These are phyloP conservation scores for Aphaenogaster rudis DNA, from an alignment of 1,140 invertebrate genomes.

Conservation along the genomic window DNA sequence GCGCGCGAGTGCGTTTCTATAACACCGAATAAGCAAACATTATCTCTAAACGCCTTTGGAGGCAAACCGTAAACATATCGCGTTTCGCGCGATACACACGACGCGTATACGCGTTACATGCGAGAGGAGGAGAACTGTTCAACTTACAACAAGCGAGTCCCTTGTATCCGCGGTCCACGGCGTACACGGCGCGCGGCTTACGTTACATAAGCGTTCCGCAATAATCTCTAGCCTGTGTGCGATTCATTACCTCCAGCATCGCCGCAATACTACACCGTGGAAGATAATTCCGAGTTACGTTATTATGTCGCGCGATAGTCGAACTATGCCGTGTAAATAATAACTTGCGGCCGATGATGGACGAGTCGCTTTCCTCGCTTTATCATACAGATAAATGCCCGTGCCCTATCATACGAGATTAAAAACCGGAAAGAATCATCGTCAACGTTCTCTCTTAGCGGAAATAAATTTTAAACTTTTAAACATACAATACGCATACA, in stretches of 20 bases:
- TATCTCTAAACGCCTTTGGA: constrained; percentile 50
- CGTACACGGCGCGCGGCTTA: constrained; percentile 34
- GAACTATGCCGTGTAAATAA: constrained; percentile 50
- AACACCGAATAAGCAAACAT: constrained; percentile 67
- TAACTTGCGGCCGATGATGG: constrained; percentile 46
- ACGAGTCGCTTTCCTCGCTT: not conserved
- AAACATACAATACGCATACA: not conserved
- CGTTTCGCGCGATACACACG: constrained; percentile 59
- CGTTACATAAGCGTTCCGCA: constrained; percentile 62
- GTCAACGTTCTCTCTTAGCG: not conserved
- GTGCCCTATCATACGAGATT: not conserved
- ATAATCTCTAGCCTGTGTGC: constrained; percentile 59
- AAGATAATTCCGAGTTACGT: constrained; percentile 57
- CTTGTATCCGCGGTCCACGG: constrained; percentile 51
- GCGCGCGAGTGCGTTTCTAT: constrained; percentile 24
- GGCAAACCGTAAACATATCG: constrained; percentile 68
- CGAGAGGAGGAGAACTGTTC: constrained; percentile 35
- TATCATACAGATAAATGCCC: not conserved
- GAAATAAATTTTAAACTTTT: constrained; percentile 11
- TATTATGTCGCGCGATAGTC: constrained; percentile 60
- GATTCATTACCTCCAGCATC: constrained; percentile 62
- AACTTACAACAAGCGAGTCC: constrained; percentile 55
- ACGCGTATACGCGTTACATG: constrained; percentile 49
- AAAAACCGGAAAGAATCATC: not conserved
- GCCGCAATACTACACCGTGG: constrained; percentile 54